Percentiles rank a stretch among this genome's conserved stretches.
Conservation (phyloP, 2,888 invertebrate genomes). For the Polyommatus iphigenia region DNA sequence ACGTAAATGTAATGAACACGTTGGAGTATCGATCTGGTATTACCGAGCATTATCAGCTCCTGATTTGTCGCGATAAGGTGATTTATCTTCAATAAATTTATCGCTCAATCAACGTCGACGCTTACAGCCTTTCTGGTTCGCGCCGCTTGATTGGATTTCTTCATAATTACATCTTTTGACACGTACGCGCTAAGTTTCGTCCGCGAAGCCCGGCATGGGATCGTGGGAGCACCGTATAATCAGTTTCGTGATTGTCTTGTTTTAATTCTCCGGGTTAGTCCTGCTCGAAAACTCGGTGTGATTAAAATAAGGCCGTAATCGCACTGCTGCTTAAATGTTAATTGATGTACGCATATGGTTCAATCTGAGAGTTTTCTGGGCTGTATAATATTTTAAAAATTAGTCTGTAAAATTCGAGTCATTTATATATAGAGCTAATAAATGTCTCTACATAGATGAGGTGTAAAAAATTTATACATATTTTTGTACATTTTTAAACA, state of each 20-base stretch:
- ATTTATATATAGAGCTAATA: too few relatives aligned
- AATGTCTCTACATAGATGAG: background rate
- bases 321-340: conserved; percentile 14
- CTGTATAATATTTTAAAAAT: background rate
- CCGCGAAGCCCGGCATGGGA: conserved; percentile 71
- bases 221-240: conserved; percentile 79
- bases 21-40: conserved; percentile 45
- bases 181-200: conserved; percentile 78
- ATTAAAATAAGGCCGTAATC: conserved; percentile 20
- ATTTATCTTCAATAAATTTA: conserved; percentile 76
- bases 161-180: conserved; percentile 81
- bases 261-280: conserved; percentile 56
- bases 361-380: background rate
- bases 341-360: background rate
- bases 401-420: background rate
- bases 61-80: conserved; percentile 72
- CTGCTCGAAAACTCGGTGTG: conserved; percentile 18
- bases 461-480: background rate
- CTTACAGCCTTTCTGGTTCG: conserved; percentile 46
- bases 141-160: conserved; percentile 75
- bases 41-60: conserved; percentile 58
- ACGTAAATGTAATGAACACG: conserved; percentile 39
- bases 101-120: conserved; percentile 65
- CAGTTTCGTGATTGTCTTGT: conserved; percentile 75
- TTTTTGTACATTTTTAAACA: too few relatives aligned